Evolutionary conservation across 1,140 invertebrate species (phyloP), one percentile per base, ranked within the genome.

Genomic region (Drosophila funebris): DNA sequence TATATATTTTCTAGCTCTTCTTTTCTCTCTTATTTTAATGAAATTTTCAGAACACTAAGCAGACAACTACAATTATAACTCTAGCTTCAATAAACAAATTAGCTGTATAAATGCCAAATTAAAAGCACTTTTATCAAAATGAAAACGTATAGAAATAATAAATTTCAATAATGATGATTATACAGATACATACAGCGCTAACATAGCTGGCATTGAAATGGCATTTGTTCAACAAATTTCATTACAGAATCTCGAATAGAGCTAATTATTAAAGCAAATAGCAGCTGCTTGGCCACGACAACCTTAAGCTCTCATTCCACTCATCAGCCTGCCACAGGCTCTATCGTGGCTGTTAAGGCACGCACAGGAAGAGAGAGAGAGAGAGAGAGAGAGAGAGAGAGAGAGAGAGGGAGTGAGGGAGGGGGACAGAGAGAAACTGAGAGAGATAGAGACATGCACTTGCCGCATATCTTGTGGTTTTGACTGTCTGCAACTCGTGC

Each of bases 341-440:
- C 57, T 22, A 22, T 70, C 63, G 67, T 31, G 67, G 67, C 50
- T 56, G 24, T 48, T 18, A 14, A 7, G 53, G 53, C 74, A 77
- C 62, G 18, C 54, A 57, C 73, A 71, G 33, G 8, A 3, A 29
- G 39, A 67, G 36, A 37, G 14, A 61, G 20, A 18, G n/a, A 27
- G 14, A 22, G 24, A 39, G 36, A 39, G n/a, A 6, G 2, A 6
- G 46, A 31, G 24, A 3, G 8, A 39, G 16, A 41, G 37, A 16
- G 37, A 41, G 4, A 41, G 13, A 18, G 37, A 41, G 37, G 16
- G 13, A 41, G 37, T 11, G 13, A 41, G 13, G 3, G 16, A 41
- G 11, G 11, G 11, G 16, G 18, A 56, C 2, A 53, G 9, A 52
- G 44, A 71, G 33, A 18, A 1, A 33, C 14, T n/a, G 22, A 3